A percentile compares a stretch with the other conserved stretches of the same genome.
These are phyloP conservation scores for Rhingia campestris DNA, from an alignment of 2,888 invertebrate species.

Conservation along the genomic window DNA sequence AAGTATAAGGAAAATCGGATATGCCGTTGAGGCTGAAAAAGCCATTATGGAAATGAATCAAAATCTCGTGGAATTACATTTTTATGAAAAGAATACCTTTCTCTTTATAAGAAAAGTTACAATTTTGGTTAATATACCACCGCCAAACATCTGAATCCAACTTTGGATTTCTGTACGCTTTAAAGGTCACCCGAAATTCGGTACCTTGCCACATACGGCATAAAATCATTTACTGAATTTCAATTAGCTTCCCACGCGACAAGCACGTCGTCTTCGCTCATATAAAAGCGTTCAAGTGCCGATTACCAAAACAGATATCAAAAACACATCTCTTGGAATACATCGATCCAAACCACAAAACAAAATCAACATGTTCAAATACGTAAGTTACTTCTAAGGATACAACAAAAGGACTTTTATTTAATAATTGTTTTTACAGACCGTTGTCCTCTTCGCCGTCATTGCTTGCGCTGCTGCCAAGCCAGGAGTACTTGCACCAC, in stretches of 20 bases:
- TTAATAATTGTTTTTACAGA: slow-evolving; percentile 28
- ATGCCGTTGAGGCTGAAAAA: no score
- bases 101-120: no score
- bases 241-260: slow-evolving; percentile 66
- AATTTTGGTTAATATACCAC: no score
- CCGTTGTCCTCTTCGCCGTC: slow-evolving; percentile 56
- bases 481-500: slow-evolving; percentile 54
- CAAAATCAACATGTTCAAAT: slow-evolving; percentile 43
- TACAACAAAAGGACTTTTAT: not conserved
- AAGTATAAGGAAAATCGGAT: no score
- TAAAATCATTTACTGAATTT: slow-evolving; percentile 60
- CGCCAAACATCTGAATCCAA: no score
- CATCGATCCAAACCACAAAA: no score
- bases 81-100: no score
- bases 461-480: slow-evolving; percentile 68
- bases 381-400: slow-evolving; percentile 27
- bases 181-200: slow-evolving; percentile 25
- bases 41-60: no score
- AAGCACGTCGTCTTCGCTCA: no score
- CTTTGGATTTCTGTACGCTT: slow-evolving; percentile 12
- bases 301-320: not conserved
- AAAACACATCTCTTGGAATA: not conserved
- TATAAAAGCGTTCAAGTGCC: slow-evolving; percentile 3
- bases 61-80: no score
- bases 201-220: slow-evolving; percentile 19